A percentile compares a stretch with the other conserved stretches of the same genome.
Evolutionary conservation across 2,797 vertebrate genomes (phyloP).

Genomic region (Oceanodroma leucorhoa): DNA sequence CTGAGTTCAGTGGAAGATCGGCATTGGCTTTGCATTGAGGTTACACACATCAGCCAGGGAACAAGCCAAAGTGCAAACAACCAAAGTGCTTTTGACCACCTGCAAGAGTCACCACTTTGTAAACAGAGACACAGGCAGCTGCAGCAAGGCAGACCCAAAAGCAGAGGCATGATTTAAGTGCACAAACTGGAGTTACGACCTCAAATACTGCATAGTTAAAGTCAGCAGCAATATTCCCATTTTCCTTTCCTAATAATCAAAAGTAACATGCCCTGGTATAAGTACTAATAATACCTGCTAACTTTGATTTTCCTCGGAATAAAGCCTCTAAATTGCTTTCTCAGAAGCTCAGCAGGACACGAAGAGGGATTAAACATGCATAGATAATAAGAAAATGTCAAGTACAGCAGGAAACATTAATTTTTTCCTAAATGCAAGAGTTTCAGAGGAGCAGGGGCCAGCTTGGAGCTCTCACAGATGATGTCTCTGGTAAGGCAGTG

Average conservation of each 20-base stretch:
- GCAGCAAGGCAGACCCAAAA: neutral
- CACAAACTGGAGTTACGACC: neutral
- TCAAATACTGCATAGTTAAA: neutral
- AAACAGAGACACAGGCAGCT: neutral
- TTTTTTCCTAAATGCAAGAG: neutral
- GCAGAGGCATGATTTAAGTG: fast-evolving
- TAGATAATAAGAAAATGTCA: neutral
- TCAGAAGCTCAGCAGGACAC: neutral
- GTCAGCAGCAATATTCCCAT: fast-evolving
- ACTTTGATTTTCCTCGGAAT: neutral
- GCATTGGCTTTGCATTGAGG: neutral
- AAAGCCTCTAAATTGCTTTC: neutral
- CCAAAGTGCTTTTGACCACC: neutral
- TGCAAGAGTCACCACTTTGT: fast-evolving
- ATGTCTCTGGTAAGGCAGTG: fast-evolving
- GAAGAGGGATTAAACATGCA: neutral
- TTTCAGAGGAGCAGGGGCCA: neutral
- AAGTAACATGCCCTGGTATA: neutral
- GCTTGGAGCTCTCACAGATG: neutral
- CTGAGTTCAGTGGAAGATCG: fast-evolving
- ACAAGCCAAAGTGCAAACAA: fast-evolving
- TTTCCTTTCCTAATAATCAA: neutral
- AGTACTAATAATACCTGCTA: neutral
- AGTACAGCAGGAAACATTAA: neutral
- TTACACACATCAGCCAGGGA: neutral